These are phyloP conservation scores for Agrotis ipsilon DNA, from an alignment of 2,888 invertebrate species.

Conservation along the genomic window DNA sequence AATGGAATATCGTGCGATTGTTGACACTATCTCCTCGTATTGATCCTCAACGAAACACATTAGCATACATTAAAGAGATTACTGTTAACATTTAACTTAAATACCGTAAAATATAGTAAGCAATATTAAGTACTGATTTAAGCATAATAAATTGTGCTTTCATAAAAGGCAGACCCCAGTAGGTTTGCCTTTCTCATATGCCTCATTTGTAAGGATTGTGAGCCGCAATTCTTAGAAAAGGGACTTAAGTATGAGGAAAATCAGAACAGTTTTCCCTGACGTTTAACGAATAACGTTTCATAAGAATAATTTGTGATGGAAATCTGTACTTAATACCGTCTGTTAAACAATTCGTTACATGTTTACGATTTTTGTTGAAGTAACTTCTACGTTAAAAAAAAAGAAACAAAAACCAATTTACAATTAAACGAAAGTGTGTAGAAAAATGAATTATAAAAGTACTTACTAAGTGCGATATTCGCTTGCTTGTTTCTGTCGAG, in stretches of 20 bases:
- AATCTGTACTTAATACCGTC: constrained; percentile 32
- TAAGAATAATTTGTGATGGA: constrained; percentile 29
- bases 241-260: constrained; percentile 43
- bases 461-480: constrained; percentile 97
- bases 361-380: constrained; percentile 4
- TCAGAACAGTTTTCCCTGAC: constrained; percentile 30
- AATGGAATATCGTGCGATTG: constrained; percentile 49
- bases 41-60: constrained; percentile 48
- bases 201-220: constrained; percentile 43
- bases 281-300: constrained; percentile 39
- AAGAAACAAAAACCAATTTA: neutral
- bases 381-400: neutral
- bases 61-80: constrained; percentile 33
- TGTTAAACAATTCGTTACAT: constrained; percentile 20
- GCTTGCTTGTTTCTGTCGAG: constrained; percentile 98
- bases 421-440: neutral
- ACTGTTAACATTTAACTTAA: neutral
- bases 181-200: constrained; percentile 11
- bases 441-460: constrained; percentile 45
- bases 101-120: constrained; percentile 17
- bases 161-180: constrained; percentile 8
- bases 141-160: constrained; percentile 29
- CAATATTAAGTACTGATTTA: constrained; percentile 13
- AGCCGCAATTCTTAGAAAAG: constrained; percentile 30
- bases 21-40: constrained; percentile 54